A percentile compares a stretch with the other conserved stretches of the same genome.
phyloP scores from a whole-genome alignment of 1,140 invertebrate genomes.

The Penaeus japonicus region DNA sequence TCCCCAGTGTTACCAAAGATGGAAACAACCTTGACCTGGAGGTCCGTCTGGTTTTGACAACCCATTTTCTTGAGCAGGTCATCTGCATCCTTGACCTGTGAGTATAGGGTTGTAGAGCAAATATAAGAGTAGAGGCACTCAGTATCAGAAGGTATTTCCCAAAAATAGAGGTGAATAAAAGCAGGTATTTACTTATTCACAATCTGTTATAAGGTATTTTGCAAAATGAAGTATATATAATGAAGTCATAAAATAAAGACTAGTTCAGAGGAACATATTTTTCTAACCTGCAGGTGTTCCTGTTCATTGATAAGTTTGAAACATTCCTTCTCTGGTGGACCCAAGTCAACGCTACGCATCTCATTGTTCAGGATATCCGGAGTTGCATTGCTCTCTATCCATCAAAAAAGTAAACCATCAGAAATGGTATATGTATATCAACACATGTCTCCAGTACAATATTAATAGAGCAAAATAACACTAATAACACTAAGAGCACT shows the following conservation, averaged over 20 bases:
- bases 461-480: too few relatives aligned
- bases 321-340: slow-evolving; percentile 10
- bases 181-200: too few relatives aligned
- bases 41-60: slow-evolving; percentile 6
- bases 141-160: too few relatives aligned
- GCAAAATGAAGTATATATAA: too few relatives aligned
- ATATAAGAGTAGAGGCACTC: background rate
- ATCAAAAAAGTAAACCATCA: too few relatives aligned
- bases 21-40: slow-evolving; percentile 80
- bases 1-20: slow-evolving; percentile 89
- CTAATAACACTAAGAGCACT: too few relatives aligned
- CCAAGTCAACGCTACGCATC: slow-evolving; percentile 36
- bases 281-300: slow-evolving; percentile 36
- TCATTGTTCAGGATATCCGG: slow-evolving; percentile 42
- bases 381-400: slow-evolving; percentile 34
- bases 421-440: too few relatives aligned
- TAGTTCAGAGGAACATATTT: too few relatives aligned
- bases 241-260: too few relatives aligned
- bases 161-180: too few relatives aligned
- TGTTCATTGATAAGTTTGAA: slow-evolving; percentile 51
- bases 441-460: too few relatives aligned
- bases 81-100: slow-evolving; percentile 31
- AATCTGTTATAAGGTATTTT: too few relatives aligned
- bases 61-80: slow-evolving; percentile 44
- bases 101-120: background rate